phyloP scores from a whole-genome alignment of 1,140 invertebrate species.

The Drosophila punjabiensis region DNA sequence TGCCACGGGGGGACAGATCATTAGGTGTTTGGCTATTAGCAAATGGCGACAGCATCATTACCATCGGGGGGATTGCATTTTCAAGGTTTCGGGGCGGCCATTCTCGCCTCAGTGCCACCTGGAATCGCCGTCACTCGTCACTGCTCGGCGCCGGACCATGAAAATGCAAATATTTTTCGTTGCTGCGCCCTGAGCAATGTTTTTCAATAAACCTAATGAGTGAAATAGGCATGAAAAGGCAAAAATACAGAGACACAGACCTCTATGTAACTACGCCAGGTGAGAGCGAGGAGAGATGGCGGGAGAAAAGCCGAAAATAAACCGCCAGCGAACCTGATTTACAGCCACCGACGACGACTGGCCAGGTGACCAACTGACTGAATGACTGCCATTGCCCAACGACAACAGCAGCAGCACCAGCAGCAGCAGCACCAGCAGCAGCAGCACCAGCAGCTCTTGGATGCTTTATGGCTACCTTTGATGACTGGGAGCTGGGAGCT shows the following conservation, averaged over 20 bases:
- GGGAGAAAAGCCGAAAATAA: constrained; percentile 32
- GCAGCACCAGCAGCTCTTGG: constrained; percentile 23
- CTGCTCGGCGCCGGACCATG: constrained; percentile 53
- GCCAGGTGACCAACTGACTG: constrained; percentile 35
- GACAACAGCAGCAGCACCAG: too few species aligned
- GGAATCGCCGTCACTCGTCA: constrained; percentile 8
- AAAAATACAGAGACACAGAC: constrained; percentile 26
- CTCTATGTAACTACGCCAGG: constrained; percentile 14
- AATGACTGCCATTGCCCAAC: constrained; percentile 55
- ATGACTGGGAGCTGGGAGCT: constrained; percentile 37
- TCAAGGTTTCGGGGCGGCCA: constrained; percentile 61
- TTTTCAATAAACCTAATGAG: constrained; percentile 73
- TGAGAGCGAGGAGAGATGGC: constrained; percentile 2
- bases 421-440: too few species aligned
- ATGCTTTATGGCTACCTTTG: constrained; percentile 62
- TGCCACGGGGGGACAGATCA: constrained; percentile 50
- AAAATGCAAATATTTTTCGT: constrained; percentile 73
- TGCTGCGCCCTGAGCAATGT: constrained; percentile 58
- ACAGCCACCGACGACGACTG: constrained; percentile 46
- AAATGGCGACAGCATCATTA: constrained; percentile 48
- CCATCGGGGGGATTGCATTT: constrained; percentile 52
- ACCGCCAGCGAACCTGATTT: constrained; percentile 63
- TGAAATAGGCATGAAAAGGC: constrained; percentile 65
- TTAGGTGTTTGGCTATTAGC: constrained; percentile 59
- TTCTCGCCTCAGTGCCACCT: constrained; percentile 39